Conservation (phyloP, 2,113 vertebrate species). For the Hiodon alosoides region DNA sequence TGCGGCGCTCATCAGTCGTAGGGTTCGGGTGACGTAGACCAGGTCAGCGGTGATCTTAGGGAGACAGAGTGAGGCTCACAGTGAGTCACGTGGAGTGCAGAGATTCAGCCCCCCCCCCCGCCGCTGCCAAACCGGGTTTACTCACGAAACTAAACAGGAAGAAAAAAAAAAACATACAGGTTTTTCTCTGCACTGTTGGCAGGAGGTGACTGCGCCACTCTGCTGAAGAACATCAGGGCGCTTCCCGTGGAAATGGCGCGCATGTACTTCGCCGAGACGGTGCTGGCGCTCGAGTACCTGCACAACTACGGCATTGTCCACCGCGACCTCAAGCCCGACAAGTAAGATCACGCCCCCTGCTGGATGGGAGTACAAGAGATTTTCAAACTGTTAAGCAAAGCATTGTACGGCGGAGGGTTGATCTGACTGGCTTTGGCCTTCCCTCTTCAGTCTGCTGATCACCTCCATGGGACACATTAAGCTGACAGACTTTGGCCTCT, state of each 20-base stretch:
- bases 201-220: constrained; percentile 90
- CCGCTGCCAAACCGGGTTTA: not conserved
- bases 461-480: constrained; percentile 96
- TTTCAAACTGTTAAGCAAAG: not conserved
- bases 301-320: constrained; percentile 95
- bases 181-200: constrained; percentile 9
- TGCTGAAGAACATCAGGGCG: constrained; percentile 90
- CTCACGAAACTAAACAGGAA: not conserved
- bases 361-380: constrained; percentile 2
- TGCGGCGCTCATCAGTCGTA: not conserved
- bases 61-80: not conserved
- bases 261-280: constrained; percentile 90
- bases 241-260: constrained; percentile 83
- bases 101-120: not conserved
- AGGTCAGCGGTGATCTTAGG: not conserved
- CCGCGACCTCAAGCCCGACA: constrained; percentile 91
- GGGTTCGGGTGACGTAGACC: not conserved
- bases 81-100: not conserved
- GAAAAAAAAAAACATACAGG: not conserved
- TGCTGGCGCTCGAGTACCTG: constrained; percentile 84
- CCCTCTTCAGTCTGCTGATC: constrained; percentile 74
- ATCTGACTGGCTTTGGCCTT: not conserved
- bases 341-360: constrained; percentile 60
- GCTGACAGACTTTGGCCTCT: constrained; percentile 88
- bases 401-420: not conserved